These are phyloP conservation scores for Kryptolebias ocellatus DNA, from an alignment of 2,797 vertebrate genomes.

Conservation along the genomic window DNA sequence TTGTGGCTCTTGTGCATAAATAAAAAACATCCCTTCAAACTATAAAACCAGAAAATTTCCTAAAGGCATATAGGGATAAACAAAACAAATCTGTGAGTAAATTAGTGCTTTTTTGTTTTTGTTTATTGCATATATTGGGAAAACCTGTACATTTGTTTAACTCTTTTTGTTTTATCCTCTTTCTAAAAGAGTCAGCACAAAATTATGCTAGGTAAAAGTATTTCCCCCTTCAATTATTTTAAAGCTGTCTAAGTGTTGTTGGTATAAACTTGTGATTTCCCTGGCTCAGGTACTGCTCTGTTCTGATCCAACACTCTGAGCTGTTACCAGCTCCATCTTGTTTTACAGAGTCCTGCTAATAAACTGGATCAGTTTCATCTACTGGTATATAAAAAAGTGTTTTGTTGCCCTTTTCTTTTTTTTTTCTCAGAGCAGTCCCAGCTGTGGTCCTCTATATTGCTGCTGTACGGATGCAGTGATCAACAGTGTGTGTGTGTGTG, in stretches of 20 bases:
- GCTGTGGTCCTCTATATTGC: slow-evolving; percentile 58
- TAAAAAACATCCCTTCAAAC: too few relatives aligned
- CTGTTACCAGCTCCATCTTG: slow-evolving; percentile 41
- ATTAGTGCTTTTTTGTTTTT: too few relatives aligned
- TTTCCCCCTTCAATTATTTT: too few relatives aligned
- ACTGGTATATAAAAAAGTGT: slow-evolving; percentile 32
- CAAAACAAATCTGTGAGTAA: too few relatives aligned
- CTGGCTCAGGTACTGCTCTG: slow-evolving; percentile 76
- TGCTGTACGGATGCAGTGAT: slow-evolving; percentile 80
- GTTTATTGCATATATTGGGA: too few relatives aligned
- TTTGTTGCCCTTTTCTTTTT: slow-evolving; percentile 28
- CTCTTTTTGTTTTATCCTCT: too few relatives aligned
- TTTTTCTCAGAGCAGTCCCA: slow-evolving; percentile 46
- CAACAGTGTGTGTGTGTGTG: slow-evolving; percentile 35
- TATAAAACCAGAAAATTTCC: too few relatives aligned
- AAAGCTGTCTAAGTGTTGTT: neutral
- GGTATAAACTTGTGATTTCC: slow-evolving; percentile 69
- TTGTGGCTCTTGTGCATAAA: too few relatives aligned
- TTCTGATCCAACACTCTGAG: slow-evolving; percentile 80
- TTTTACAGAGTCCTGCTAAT: slow-evolving; percentile 90
- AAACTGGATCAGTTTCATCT: slow-evolving; percentile 89
- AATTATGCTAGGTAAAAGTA: too few relatives aligned
- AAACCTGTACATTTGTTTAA: too few relatives aligned
- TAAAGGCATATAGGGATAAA: too few relatives aligned
- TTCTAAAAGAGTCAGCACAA: too few relatives aligned